Evolutionary conservation across 2,888 invertebrate genomes (phyloP).

Genomic region (Orgyia antiqua): DNA sequence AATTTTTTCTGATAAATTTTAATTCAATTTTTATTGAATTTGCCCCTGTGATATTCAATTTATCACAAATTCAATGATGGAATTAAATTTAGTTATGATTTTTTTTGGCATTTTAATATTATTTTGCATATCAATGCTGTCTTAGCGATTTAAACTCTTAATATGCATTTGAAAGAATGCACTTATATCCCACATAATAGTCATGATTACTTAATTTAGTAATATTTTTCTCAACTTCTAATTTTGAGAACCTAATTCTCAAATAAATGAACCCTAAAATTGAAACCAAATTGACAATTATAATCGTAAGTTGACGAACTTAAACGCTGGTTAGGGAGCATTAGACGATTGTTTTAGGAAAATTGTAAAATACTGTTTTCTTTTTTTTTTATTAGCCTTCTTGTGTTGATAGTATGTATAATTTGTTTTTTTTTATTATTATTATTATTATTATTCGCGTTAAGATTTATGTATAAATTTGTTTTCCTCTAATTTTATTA

Average conservation of each 20-base stretch:
- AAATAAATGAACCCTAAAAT: conserved; percentile 51
- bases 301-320: conserved; percentile 43
- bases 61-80: conserved; percentile 14
- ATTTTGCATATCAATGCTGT: background rate
- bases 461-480: conserved; percentile 77
- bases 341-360: conserved; percentile 56
- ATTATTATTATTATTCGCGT: conserved; percentile 64
- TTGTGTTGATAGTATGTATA: conserved; percentile 74
- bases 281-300: conserved; percentile 63
- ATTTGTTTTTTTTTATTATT: conserved; percentile 70
- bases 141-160: background rate
- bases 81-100: conserved; percentile 1
- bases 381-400: conserved; percentile 50
- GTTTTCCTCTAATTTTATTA: conserved; percentile 76
- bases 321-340: conserved; percentile 45
- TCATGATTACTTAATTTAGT: conserved; percentile 11
- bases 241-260: conserved; percentile 31
- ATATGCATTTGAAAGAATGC: conserved; percentile 4
- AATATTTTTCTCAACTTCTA: background rate
- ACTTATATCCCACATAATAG: conserved; percentile 1
- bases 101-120: conserved; percentile 1
- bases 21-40: conserved; percentile 26
- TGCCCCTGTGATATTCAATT: conserved; percentile 25
- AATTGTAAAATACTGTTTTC: conserved; percentile 73
- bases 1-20: conserved; percentile 42